phyloP scores from a whole-genome alignment of 2,888 invertebrate species.

The Conchocele bisecta region DNA sequence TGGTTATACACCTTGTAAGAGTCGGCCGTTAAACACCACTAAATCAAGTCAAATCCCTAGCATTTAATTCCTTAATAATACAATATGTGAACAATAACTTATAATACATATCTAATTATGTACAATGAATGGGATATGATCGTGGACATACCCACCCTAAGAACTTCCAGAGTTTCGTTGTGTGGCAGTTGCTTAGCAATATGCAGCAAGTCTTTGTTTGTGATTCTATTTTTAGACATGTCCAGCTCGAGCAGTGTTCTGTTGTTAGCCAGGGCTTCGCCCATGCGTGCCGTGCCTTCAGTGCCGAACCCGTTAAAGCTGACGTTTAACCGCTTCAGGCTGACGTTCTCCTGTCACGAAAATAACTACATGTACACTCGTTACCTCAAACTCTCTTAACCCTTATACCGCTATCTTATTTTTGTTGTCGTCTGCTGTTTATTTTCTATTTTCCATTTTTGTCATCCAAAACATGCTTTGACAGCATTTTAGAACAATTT shows the following conservation, averaged over 20 bases:
- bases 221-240: slow-evolving; percentile 72
- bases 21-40: too few relatives aligned
- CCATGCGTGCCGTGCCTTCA: slow-evolving; percentile 64
- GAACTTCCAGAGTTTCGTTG: slow-evolving; percentile 63
- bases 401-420: too few relatives aligned
- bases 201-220: slow-evolving; percentile 62
- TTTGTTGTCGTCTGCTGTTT: too few relatives aligned
- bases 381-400: too few relatives aligned
- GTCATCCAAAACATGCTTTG: too few relatives aligned
- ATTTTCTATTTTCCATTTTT: too few relatives aligned
- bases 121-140: not conserved
- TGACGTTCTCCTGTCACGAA: slow-evolving; percentile 72
- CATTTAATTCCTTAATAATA: not conserved
- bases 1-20: too few relatives aligned
- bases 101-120: not conserved
- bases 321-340: slow-evolving; percentile 66
- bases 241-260: slow-evolving; percentile 69
- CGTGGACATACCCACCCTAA: slow-evolving; percentile 49
- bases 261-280: slow-evolving; percentile 66
- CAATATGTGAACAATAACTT: too few relatives aligned
- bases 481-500: too few relatives aligned
- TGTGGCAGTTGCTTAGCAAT: slow-evolving; percentile 57
- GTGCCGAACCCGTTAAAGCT: slow-evolving; percentile 74
- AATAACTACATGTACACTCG: too few relatives aligned
- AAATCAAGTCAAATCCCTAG: not conserved